Percentiles rank a stretch among this genome's conserved stretches.
phyloP scores from a whole-genome alignment of 1,140 invertebrate species.

The Heliconius congener region DNA sequence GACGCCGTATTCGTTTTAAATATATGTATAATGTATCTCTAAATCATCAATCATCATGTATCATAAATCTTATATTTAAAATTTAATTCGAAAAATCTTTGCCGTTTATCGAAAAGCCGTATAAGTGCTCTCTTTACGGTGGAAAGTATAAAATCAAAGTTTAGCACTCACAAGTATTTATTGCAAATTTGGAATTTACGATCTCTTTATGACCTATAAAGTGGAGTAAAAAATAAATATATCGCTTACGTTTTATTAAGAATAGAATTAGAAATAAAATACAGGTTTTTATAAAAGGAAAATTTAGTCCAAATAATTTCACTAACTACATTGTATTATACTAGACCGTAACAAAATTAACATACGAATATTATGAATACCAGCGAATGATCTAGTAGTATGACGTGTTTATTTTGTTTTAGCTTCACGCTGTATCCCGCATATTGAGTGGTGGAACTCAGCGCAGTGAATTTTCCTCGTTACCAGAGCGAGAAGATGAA shows the following conservation, averaged over 20 bases:
- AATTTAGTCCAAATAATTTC: too few species aligned
- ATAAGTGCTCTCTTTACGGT: neutral
- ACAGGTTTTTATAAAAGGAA: too few species aligned
- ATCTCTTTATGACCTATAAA: constrained; percentile 8
- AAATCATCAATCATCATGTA: too few species aligned
- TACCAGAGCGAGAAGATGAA: neutral
- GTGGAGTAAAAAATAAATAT: neutral
- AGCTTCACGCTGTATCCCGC: too few species aligned
- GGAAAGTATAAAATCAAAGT: constrained; percentile 7
- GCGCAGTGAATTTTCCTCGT: too few species aligned
- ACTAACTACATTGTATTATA: too few species aligned
- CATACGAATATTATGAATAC: too few species aligned
- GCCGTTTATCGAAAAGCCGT: neutral
- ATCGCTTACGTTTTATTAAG: neutral
- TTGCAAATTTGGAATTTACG: constrained; percentile 14
- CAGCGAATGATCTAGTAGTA: too few species aligned
- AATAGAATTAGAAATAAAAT: too few species aligned
- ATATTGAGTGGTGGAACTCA: too few species aligned
- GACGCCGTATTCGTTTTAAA: neutral
- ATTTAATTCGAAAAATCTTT: neutral
- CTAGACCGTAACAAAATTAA: too few species aligned
- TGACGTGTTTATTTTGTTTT: too few species aligned
- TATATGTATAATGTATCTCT: neutral
- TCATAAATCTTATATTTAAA: neutral
- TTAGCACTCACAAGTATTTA: constrained; percentile 7